Conservation (phyloP, 1,140 invertebrate genomes). For the Drosophila kanapiae region DNA sequence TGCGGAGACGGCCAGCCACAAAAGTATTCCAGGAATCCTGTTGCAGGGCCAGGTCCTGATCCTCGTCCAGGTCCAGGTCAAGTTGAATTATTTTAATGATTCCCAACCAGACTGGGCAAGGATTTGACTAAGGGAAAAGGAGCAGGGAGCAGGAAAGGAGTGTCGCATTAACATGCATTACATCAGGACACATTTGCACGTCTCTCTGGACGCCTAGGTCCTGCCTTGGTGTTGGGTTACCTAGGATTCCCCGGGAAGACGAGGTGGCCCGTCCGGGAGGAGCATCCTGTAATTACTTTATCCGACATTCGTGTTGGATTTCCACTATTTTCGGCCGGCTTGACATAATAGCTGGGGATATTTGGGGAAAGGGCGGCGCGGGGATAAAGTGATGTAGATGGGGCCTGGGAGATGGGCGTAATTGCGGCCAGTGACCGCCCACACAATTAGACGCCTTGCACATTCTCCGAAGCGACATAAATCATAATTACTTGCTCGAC, state of each 20-base stretch:
- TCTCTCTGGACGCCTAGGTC: slow-evolving; percentile 6
- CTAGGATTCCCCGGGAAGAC: neutral
- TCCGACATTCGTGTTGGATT: slow-evolving; percentile 67
- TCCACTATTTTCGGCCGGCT: slow-evolving; percentile 65
- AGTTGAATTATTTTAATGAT: slow-evolving; percentile 69
- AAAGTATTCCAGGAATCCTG: slow-evolving; percentile 45
- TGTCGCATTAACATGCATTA: slow-evolving; percentile 70
- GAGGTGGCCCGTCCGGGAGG: neutral
- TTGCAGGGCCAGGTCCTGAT: slow-evolving; percentile 14
- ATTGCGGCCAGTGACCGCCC: slow-evolving; percentile 65
- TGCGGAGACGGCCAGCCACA: slow-evolving; percentile 17
- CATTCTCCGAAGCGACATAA: slow-evolving; percentile 68
- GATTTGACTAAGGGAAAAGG: neutral
- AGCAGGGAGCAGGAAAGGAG: neutral
- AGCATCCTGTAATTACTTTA: slow-evolving; percentile 73
- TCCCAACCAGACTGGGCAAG: slow-evolving; percentile 25
- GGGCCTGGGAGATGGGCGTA: slow-evolving; percentile 40
- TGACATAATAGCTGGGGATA: slow-evolving; percentile 36
- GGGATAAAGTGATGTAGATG: slow-evolving; percentile 7
- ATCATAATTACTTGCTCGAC: slow-evolving; percentile 73
- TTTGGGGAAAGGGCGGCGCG: neutral
- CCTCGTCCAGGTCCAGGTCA: slow-evolving; percentile 40
- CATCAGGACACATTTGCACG: slow-evolving; percentile 47
- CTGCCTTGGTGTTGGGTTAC: slow-evolving; percentile 19
- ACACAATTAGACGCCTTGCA: slow-evolving; percentile 75